Conservation (phyloP, 2,888 invertebrate genomes). For the Harmothoe impar region DNA sequence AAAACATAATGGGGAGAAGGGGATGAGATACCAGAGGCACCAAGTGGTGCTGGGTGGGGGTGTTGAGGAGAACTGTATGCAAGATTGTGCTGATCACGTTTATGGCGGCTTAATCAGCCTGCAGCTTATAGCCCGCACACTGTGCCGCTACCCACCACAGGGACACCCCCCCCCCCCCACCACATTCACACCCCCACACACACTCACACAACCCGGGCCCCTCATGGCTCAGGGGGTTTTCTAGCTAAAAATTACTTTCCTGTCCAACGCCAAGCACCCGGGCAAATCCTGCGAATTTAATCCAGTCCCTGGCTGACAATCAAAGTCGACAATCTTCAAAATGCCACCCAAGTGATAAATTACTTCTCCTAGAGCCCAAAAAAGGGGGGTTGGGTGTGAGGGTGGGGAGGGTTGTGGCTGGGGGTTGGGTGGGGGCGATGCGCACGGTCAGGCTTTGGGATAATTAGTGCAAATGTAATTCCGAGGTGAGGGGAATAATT, state of each 20-base stretch:
- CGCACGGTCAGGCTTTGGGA: conserved; percentile 49
- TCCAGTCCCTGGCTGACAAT: conserved; percentile 47
- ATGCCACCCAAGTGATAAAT: conserved; percentile 63
- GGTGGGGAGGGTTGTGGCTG: background rate
- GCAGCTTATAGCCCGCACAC: background rate
- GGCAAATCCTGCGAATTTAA: conserved; percentile 58
- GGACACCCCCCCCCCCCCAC: background rate
- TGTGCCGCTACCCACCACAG: background rate
- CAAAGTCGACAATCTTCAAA: conserved; percentile 63
- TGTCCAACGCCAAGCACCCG: conserved; percentile 25
- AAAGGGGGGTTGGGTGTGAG: background rate
- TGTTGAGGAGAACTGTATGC: background rate
- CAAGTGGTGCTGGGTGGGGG: no score
- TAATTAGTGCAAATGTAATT: conserved; percentile 58
- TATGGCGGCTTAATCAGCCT: background rate
- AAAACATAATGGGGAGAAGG: no score
- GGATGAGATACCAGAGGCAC: no score
- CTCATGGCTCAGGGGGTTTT: background rate
- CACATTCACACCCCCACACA: background rate
- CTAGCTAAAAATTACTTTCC: conserved; percentile 10
- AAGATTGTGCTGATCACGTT: background rate
- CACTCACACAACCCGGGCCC: background rate
- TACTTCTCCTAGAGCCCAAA: background rate
- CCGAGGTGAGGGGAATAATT: conserved; percentile 48
- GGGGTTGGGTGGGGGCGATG: background rate